Evolutionary conservation across 2,797 vertebrate species (phyloP), one percentile per base, ranked within the genome.

Genomic region (Argentina silus): DNA sequence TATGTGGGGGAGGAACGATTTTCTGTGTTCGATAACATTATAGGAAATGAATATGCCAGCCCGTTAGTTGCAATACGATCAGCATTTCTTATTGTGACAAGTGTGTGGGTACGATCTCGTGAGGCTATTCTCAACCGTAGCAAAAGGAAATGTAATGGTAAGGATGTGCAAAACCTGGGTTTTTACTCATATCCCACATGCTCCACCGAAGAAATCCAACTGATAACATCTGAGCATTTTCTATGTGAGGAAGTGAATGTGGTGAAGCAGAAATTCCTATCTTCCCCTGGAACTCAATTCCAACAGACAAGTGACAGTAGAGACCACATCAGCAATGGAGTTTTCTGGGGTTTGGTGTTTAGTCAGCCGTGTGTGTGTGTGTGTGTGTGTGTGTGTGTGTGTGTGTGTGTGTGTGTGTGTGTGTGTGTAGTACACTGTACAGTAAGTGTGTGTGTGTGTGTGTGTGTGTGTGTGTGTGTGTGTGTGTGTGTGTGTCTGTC

Each of bases 221-320:
- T 82, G 81, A 86, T 78, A 44, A 27, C 50, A 82, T 82, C 80
- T 81, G 77, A 79, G 81, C 56, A 59, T 87, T 86, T 81, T 17
- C 80, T 80, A 78, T 47, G 61, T 77, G 74, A 79, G 68, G 57
- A 69, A 63, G 36, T 67, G 51, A 45, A 65, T 45, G 61, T 64
- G 68, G 70, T 53, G 44, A 6, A 14, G 3, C 19, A 27, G 21
- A 36, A n/a, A 67, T 81, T 76, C 79, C 72, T 69, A 67, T 47
- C 62, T 82, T 81, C 85, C 83, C 73, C 65, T 0, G 81, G 83
- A 83, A 55, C 42, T 57, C 70, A 67, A 76, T 81, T 84, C 82
- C 78, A 79, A 78, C 68, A 72, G 50, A 78, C 79, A 83, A 81
- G 76, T 81, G 75, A 70, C 80, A 57, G 83, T 45, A 69, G 73